Evolutionary conservation across 1,140 invertebrate genomes (phyloP), one percentile per base, ranked within the genome.

Genomic region (Phymastichus coffea): DNA sequence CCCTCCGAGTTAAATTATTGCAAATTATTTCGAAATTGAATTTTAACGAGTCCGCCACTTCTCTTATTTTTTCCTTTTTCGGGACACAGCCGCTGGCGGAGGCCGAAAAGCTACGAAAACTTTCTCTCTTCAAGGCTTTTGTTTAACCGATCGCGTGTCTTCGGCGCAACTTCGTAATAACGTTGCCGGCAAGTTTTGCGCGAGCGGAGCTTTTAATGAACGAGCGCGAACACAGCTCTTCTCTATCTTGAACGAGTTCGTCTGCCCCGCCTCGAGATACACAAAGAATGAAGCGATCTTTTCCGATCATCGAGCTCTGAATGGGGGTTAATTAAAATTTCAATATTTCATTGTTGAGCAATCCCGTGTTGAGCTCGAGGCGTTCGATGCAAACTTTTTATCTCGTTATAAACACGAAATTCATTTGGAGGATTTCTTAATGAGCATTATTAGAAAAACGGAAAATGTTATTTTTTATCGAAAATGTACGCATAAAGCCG

Each of bases 261-360:
- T n/a, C n/a, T n/a, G n/a, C n/a, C n/a, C n/a, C n/a, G n/a, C n/a
- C n/a, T n/a, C n/a, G n/a, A n/a, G n/a, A n/a, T n/a, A n/a, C n/a
- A n/a, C n/a, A n/a, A n/a, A n/a, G n/a, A n/a, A n/a, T n/a, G n/a
- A n/a, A n/a, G n/a, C n/a, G n/a, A n/a, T n/a, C n/a, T n/a, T n/a
- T n/a, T n/a, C n/a, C n/a, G n/a, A n/a, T n/a, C n/a, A n/a, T n/a
- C n/a, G n/a, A n/a, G n/a, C n/a, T n/a, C n/a, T n/a, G n/a, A n/a
- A n/a, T n/a, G n/a, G 38, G 15, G 25, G 35, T 37, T 49, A 57
- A 57, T 57, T 57, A 57, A 57, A 48, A 48, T 57, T 57, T 57
- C 19, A 15, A 7, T 56, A n/a, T 47, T 37, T 56, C 47, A 56
- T 56, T 26, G 20, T 14, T 40, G 12, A 9, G 15, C 30, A 41